phyloP scores from a whole-genome alignment of 2,888 invertebrate species.

The Reticulitermes lucifugus region DNA sequence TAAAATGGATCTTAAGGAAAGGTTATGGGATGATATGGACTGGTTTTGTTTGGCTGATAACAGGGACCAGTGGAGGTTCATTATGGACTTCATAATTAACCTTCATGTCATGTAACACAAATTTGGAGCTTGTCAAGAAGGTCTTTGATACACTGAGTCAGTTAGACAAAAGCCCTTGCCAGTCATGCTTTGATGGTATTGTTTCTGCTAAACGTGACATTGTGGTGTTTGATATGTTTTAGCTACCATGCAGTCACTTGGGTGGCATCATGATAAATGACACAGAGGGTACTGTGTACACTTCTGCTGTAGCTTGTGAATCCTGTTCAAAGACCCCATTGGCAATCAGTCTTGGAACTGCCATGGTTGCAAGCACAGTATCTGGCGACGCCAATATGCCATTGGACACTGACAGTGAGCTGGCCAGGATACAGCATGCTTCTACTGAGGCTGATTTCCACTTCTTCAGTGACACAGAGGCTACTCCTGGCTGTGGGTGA shows the following conservation, averaged over 20 bases:
- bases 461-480: conserved; percentile 94
- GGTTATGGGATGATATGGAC: neutral
- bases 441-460: conserved; percentile 76
- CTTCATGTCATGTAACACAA: no score
- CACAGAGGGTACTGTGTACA: conserved; percentile 30
- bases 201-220: neutral
- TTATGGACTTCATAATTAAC: no score
- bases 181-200: no score
- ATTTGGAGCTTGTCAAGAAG: no score
- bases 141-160: no score
- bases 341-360: conserved; percentile 45
- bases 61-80: neutral
- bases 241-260: conserved; percentile 23
- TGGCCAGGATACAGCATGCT: conserved; percentile 51
- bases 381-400: neutral
- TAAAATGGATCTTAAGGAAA: neutral
- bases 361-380: conserved; percentile 44
- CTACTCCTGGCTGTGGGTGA: conserved; percentile 75
- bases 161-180: no score
- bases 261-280: conserved; percentile 38
- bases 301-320: conserved; percentile 25
- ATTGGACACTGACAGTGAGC: conserved; percentile 44
- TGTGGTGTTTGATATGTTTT: neutral
- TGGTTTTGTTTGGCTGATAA: neutral
- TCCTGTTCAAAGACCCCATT: conserved; percentile 53